phyloP scores from a whole-genome alignment of 2,888 invertebrate genomes.

The Tenthredo distinguenda region DNA sequence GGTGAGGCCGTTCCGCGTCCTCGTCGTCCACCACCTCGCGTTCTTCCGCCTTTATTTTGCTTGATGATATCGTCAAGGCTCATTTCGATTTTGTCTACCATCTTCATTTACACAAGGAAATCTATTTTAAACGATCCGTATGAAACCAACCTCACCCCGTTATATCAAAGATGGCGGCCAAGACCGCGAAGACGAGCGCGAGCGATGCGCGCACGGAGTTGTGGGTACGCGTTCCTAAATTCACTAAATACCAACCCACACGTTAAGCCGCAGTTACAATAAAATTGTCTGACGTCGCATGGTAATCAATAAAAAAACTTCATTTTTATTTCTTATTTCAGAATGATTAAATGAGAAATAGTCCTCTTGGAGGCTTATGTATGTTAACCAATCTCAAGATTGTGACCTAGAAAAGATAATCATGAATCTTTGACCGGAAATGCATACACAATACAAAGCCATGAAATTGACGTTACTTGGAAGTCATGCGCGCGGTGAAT shows the following conservation, averaged over 20 bases:
- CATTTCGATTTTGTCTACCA: slow-evolving; percentile 98
- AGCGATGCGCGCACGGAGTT: slow-evolving; percentile 18
- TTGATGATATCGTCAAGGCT: slow-evolving; percentile 98
- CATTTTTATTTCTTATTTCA: background rate
- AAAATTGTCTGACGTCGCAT: background rate
- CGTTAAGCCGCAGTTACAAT: background rate
- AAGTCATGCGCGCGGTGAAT: background rate
- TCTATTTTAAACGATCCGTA: slow-evolving; percentile 53
- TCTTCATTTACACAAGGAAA: slow-evolving; percentile 78
- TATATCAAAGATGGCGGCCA: slow-evolving; percentile 55
- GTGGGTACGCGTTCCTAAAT: slow-evolving; percentile 22
- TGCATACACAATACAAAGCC: background rate
- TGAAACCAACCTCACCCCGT: slow-evolving; percentile 59
- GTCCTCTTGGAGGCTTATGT: background rate
- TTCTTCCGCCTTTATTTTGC: slow-evolving; percentile 86
- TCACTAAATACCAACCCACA: background rate
- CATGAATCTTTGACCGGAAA: background rate
- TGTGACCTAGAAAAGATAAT: background rate
- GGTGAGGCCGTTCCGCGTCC: slow-evolving; percentile 78
- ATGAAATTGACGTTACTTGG: background rate
- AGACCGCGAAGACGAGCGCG: slow-evolving; percentile 42
- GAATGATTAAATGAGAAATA: background rate
- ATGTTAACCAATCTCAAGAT: background rate
- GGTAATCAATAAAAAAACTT: background rate
- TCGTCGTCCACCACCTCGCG: slow-evolving; percentile 81